phyloP scores from a whole-genome alignment of 2,888 invertebrate genomes.

The Plemyria rubiginata region DNA sequence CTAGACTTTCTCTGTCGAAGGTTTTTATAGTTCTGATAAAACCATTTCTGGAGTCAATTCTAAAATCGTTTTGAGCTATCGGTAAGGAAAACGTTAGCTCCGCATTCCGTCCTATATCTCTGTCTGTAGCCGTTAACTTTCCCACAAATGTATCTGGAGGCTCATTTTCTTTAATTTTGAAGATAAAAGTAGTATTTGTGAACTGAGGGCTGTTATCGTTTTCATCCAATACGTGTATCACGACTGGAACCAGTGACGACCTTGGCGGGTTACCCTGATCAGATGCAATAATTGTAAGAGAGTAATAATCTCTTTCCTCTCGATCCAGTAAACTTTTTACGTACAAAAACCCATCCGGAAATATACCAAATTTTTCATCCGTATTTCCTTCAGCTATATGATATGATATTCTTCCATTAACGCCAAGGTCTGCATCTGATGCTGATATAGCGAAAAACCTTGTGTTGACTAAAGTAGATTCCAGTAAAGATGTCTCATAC shows the following conservation, averaged over 20 bases:
- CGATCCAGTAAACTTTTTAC: constrained; percentile 94
- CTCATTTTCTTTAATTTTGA: constrained; percentile 95
- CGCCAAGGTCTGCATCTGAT: constrained; percentile 93
- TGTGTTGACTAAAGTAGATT: constrained; percentile 95
- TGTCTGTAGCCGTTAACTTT: constrained; percentile 94
- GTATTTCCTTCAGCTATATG: constrained; percentile 94
- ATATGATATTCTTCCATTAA: constrained; percentile 92
- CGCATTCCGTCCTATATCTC: constrained; percentile 95
- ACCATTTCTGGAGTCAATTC: constrained; percentile 95
- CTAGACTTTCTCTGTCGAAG: constrained; percentile 95
- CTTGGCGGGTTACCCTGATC: constrained; percentile 92
- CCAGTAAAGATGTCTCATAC: constrained; percentile 95
- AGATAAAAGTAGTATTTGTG: constrained; percentile 94
- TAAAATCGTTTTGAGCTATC: constrained; percentile 91
- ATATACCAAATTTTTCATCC: constrained; percentile 95
- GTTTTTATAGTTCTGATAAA: constrained; percentile 93
- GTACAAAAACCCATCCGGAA: constrained; percentile 97
- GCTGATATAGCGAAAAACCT: constrained; percentile 96
- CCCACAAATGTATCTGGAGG: constrained; percentile 96
- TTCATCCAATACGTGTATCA: constrained; percentile 97
- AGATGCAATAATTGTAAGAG: constrained; percentile 92
- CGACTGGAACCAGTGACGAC: constrained; percentile 94
- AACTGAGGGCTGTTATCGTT: constrained; percentile 98
- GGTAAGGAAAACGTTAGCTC: constrained; percentile 93
- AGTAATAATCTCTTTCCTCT: constrained; percentile 96